These are phyloP conservation scores for Battus philenor DNA, from an alignment of 1,140 invertebrate species.

Conservation along the genomic window DNA sequence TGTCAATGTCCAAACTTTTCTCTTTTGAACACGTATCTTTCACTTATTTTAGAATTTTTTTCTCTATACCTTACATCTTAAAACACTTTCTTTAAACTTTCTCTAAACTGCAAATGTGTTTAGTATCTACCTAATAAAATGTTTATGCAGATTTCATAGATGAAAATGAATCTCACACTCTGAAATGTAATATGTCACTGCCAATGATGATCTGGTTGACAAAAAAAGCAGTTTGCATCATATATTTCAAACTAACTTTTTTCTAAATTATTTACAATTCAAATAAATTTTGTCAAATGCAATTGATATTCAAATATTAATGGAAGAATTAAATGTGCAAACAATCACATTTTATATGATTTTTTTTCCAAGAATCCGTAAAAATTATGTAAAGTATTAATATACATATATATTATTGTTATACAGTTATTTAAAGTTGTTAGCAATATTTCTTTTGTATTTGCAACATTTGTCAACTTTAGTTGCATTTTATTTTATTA, in stretches of 20 bases:
- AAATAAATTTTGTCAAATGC: not conserved
- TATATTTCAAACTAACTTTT: not conserved
- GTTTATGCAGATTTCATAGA: conserved; percentile 1
- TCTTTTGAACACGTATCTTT: too few relatives aligned
- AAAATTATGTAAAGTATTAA: not conserved
- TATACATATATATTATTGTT: not conserved
- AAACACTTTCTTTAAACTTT: too few relatives aligned
- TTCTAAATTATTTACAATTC: not conserved
- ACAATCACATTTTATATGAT: not conserved
- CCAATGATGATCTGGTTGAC: conserved; percentile 8
- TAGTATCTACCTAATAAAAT: too few relatives aligned
- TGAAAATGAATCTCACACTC: conserved; percentile 2
- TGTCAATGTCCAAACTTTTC: too few relatives aligned
- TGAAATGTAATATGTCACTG: conserved; percentile 5
- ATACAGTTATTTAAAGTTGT: not conserved
- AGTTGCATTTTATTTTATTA: conserved; percentile 63
- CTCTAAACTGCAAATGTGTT: too few relatives aligned
- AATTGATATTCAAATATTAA: not conserved
- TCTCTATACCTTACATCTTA: too few relatives aligned
- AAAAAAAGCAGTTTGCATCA: conserved; percentile 11
- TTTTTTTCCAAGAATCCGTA: not conserved
- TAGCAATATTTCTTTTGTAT: conserved; percentile 5
- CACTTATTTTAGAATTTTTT: too few relatives aligned
- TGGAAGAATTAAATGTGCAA: not conserved
- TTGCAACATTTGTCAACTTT: conserved; percentile 9